phyloP scores from a whole-genome alignment of 2,888 invertebrate species.

The Pristionchus arcanus region DNA sequence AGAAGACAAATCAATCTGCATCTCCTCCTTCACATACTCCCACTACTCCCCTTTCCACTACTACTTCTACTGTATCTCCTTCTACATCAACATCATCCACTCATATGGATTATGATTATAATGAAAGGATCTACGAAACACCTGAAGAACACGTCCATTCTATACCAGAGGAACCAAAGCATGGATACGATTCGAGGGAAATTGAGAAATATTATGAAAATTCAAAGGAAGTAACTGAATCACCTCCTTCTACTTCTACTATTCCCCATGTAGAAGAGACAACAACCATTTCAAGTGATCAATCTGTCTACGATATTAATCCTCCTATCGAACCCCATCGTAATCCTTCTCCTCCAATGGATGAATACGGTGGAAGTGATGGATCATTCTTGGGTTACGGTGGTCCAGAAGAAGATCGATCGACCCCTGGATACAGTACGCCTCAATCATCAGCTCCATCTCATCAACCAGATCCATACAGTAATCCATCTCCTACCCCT shows the following conservation, averaged over 20 bases:
- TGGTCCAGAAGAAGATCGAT: neutral
- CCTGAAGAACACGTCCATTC: conserved; percentile 1
- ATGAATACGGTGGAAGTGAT: conserved; percentile 2
- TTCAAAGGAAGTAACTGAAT: neutral
- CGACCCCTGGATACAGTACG: neutral
- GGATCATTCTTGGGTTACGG: conserved; percentile 22
- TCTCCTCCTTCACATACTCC: neutral
- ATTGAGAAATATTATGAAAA: conserved; percentile 43
- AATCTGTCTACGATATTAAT: neutral
- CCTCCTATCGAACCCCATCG: neutral
- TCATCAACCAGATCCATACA: neutral
- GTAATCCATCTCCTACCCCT: neutral
- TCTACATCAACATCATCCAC: conserved; percentile 30
- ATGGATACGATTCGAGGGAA: conserved; percentile 52
- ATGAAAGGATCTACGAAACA: conserved; percentile 35
- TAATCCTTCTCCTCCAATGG: neutral
- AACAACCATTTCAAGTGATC: neutral
- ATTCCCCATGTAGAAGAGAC: neutral
- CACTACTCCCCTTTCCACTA: neutral
- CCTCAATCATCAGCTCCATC: neutral
- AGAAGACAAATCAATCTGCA: neutral
- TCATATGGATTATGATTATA: conserved; percentile 31
- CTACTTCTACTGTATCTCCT: neutral
- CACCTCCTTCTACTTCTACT: conserved; percentile 5
- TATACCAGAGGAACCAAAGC: neutral